Base-by-base conservation (phyloP, 1,140 invertebrate species). In the Apis laboriosa region DNA sequence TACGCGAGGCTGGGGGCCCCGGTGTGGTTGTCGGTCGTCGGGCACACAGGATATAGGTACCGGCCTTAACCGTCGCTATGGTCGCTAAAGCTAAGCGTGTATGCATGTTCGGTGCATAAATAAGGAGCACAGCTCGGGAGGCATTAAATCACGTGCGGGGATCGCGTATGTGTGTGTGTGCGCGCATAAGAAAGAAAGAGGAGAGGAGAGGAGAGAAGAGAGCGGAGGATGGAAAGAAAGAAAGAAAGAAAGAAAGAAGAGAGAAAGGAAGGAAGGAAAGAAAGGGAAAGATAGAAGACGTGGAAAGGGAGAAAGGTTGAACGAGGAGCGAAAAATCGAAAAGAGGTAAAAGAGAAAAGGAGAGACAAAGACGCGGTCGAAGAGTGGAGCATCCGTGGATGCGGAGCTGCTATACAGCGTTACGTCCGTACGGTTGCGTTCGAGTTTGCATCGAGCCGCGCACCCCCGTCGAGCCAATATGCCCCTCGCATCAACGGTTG, bases 101-200 rank as follows among this genome's bases (percentile, higher is more conserved):
- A 91, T 91, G 88, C 89, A 92, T 93, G 91, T 91, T 93, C 90
- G 91, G 90, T 91, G 91, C 92, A 94, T 94, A 94, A 94, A 94
- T 93, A 93, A 93, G 90, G 86, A 92, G 92, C 90, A 89, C 88
- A 88, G 90, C 87, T 88, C 90, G 86, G 83, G 88, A 86, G 86
- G 91, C 86, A 93, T 93, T 93, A 93, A 93, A 93, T 93, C 92
- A 92, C 89, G 90, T 78, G 85, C 90, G 90, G 85, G 79, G 80
- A 92, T 93, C 90, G 90, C 89, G 86, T 88, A 89, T 68, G 82
- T 77, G 79, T 15, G 21, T 28, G 43, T 15, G 21, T 28, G 43
- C 21, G 66, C 21, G 34, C 66, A 43, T 21, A 11, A 19, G 34
- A 9, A 43, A 0, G 66, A 28, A 28, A 34, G 34, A 34, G 34